phyloP scores from a whole-genome alignment of 2,888 invertebrate genomes.

The Pyrrhosoma nymphula region DNA sequence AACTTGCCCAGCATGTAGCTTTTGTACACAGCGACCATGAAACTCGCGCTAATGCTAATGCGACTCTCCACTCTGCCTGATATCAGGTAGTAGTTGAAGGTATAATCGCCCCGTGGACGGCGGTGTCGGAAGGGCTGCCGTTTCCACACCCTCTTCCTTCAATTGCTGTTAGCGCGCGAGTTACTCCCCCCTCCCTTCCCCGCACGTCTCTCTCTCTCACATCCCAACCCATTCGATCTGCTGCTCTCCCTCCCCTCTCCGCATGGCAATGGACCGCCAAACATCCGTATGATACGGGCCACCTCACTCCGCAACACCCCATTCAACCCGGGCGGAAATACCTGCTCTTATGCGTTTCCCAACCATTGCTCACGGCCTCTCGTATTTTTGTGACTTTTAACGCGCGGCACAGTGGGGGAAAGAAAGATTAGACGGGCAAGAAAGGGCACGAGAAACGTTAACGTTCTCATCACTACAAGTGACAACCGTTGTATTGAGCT shows the following conservation, averaged over 20 bases:
- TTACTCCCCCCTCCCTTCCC: neutral
- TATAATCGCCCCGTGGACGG: neutral
- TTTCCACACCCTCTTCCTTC: neutral
- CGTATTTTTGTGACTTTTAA: constrained; percentile 28
- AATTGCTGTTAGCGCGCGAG: neutral
- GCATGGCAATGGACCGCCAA: constrained; percentile 32
- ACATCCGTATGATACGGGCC: constrained; percentile 25
- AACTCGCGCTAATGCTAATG: constrained; percentile 18
- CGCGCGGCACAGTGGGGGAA: neutral
- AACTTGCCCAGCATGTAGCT: neutral
- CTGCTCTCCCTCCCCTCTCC: too few relatives aligned
- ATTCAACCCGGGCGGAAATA: constrained; percentile 23
- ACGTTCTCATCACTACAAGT: constrained; percentile 14
- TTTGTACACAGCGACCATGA: neutral
- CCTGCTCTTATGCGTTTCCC: neutral
- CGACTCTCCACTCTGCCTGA: neutral
- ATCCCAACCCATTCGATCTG: constrained; percentile 1
- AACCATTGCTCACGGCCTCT: neutral
- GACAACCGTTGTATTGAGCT: constrained; percentile 29
- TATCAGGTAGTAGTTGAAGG: neutral
- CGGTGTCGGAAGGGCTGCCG: neutral
- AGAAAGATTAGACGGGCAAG: neutral
- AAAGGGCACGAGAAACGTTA: constrained; percentile 5
- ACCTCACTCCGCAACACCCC: neutral
- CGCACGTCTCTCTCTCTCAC: neutral